A percentile compares a stretch with the other conserved stretches of the same genome.
These are phyloP conservation scores for Catharus bicknelli DNA, from an alignment of 2,113 vertebrate species.

Conservation along the genomic window DNA sequence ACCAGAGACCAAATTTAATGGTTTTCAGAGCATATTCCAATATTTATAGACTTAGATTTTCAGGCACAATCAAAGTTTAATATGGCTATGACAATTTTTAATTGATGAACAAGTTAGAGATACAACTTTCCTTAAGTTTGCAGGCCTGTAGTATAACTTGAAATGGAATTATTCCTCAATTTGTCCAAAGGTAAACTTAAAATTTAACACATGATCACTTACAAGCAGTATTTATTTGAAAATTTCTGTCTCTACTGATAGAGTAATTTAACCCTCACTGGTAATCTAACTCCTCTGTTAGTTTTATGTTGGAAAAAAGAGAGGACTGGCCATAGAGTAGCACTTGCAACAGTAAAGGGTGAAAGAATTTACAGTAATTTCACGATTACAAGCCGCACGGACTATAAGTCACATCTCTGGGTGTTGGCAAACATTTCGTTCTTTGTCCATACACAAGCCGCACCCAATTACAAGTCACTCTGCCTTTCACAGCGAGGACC, in stretches of 20 bases:
- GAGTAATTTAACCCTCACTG: not conserved
- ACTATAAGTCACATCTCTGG: too few species aligned
- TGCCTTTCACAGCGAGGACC: too few species aligned
- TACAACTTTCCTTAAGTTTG: not conserved
- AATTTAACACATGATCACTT: not conserved
- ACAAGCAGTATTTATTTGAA: not conserved
- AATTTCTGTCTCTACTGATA: not conserved
- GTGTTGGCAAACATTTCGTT: too few species aligned
- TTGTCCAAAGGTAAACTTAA: not conserved
- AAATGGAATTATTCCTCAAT: not conserved
- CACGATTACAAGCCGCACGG: too few species aligned
- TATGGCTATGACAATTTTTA: not conserved
- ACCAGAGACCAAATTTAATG: not conserved
- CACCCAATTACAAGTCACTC: too few species aligned
- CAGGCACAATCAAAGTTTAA: not conserved
- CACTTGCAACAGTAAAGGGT: not conserved
- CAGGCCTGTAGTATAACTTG: rapidly evolving
- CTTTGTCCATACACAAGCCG: too few species aligned
- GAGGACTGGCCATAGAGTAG: not conserved
- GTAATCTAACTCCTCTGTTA: not conserved
- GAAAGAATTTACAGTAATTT: not conserved
- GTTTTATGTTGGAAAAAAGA: not conserved
- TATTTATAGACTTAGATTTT: not conserved
- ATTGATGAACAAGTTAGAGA: not conserved
- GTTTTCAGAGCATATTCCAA: not conserved